Base-by-base conservation (phyloP, 2,888 invertebrate species). In the Nomada flava region DNA sequence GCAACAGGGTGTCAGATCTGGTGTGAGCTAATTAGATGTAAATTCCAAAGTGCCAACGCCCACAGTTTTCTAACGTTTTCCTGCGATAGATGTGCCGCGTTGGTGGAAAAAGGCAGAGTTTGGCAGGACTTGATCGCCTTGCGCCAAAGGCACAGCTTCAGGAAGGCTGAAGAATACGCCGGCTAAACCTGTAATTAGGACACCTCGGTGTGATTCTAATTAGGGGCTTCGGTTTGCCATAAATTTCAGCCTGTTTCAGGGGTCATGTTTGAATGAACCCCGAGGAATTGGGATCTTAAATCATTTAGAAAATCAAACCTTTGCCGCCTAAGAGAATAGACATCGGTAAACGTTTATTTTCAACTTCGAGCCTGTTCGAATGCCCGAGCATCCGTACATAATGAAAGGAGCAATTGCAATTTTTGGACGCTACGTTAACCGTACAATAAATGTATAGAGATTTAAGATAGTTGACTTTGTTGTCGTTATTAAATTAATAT, bases 181-280 rank as follows among this genome's bases (percentile, higher is more conserved):
- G 55, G 23, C 26, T 60, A 70, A 83, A 90, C 92, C 92, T 89
- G 89, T 92, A 92, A 92, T 92, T 92, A 92, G 91, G 91, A 88
- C 92, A 92, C 92, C 90, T 91, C 76, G 86, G 92, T 92, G 92
- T 92, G 91, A 92, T 92, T 92, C 91, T 89, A 89, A 87, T 91
- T 89, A 88, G 83, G 89, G 88, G 88, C 70, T 79, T 84, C 59
- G 83, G 79, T 78, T 79, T 78, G 59, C 68, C 90, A 89, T 91
- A 91, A 91, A 91, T 91, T 89, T 89, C 76, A 5, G 20, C 44
- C 81, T 76, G 81, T 89, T 90, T 89, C 76, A 80, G 82, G 88
- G 90, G 87, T 90, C 90, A 89, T 86, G 86, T 89, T 89, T 89
- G 85, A 80, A 84, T 76, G 87, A 88, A 86, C 88, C 82, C 74